Base-by-base conservation (phyloP, 2,797 vertebrate species). In the Peromyscus melanophrys region DNA sequence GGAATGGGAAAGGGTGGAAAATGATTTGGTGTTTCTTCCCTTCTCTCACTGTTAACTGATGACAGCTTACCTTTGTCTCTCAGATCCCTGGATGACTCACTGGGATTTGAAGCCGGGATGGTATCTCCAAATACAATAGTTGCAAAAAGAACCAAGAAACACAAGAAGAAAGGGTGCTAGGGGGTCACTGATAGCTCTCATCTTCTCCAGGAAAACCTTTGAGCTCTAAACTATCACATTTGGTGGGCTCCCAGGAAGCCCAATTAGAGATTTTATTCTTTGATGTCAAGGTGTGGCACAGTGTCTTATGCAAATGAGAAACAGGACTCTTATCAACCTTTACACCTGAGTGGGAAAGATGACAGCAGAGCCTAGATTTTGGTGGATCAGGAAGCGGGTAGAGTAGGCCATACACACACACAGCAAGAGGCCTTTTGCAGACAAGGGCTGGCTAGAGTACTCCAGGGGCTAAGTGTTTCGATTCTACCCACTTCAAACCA, bases 271-370 rank as follows among this genome's bases (percentile, higher is more conserved):
- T 13, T 90, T 73, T 46, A 40, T 37, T 59, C 40, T 95, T 86
- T 87, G 85, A 81, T 46, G 63, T 81, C 31, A 65, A 86, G 31
- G 12, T 95, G 73, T 82, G 61, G 71, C 61, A 34, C 1, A 84
- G 49, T 83, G 76, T 96, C 76, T 88, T 65, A 81, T 61, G 71
- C 65, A 80, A 93, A 86, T 78, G 57, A 63, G 55, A 55, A 96
- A 49, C 3, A 4, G 11, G 25, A 7, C 46, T 69, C 57, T 49
- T 59, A 40, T 67, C 29, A 94, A 43, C 29, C 21, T 97, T 96
- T n/a, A 31, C 21, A 63, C 55, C 40, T 43, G 73, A 90, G 7
- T 34, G 21, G 40, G 82, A 90, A 75, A 89, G 17, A 85, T 29
- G 63, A 46, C 17, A 17, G 8, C 6, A 31, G 8, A 84, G 23